Evolutionary conservation across 2,113 vertebrate species (phyloP).

Genomic region (Entomyzon cyanotis): DNA sequence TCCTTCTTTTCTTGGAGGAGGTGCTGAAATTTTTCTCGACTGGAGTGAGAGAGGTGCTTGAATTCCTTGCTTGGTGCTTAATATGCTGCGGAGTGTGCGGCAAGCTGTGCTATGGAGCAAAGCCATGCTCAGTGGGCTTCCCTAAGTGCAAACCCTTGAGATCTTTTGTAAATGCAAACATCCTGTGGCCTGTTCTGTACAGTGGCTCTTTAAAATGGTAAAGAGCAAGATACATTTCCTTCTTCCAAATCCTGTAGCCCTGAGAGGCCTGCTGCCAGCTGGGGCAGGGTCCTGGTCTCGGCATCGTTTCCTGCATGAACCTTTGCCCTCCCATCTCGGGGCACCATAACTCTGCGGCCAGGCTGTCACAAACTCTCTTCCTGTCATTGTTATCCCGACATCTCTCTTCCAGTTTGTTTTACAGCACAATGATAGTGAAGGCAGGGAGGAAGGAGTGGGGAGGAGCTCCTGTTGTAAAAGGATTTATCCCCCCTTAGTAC

Average conservation of each 20-base stretch:
- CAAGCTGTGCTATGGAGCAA: neutral
- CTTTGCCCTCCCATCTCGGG: neutral
- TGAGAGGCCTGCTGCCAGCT: neutral
- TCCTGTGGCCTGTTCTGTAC: neutral
- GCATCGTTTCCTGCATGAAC: neutral
- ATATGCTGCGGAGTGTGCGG: accelerated
- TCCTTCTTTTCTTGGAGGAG: neutral
- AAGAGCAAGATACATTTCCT: neutral
- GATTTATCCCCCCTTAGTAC: neutral
- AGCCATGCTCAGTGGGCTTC: neutral
- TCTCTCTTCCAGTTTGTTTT: conserved; percentile 35
- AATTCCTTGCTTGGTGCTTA: neutral
- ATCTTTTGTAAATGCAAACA: neutral
- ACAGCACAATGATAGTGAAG: neutral
- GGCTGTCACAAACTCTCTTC: conserved; percentile 45
- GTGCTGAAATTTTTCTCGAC: neutral
- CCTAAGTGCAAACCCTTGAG: neutral
- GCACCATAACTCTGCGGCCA: neutral
- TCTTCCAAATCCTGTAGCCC: neutral
- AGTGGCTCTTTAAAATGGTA: neutral
- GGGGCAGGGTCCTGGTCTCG: neutral
- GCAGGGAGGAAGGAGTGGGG: conserved; percentile 26
- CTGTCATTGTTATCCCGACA: conserved; percentile 33
- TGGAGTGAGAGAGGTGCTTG: accelerated
- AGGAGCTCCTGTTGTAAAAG: neutral